Percentiles rank a stretch among this genome's conserved stretches.
These are phyloP conservation scores for Chiloscyllium punctatum DNA, from an alignment of 2,797 vertebrate species.

Conservation along the genomic window DNA sequence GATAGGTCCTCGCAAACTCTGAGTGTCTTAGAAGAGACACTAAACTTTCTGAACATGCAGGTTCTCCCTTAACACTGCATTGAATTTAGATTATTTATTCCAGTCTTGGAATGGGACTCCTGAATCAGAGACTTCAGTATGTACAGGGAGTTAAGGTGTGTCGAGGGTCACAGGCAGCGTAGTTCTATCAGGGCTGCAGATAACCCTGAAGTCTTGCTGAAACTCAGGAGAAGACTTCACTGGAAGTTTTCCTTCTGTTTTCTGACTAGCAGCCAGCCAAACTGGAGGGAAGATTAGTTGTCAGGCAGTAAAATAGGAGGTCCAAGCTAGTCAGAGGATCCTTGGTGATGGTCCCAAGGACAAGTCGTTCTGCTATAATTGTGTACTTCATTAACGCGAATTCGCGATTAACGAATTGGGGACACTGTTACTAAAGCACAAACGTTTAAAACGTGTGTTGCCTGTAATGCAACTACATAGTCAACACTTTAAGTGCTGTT, in stretches of 20 bases:
- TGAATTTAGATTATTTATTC: neutral
- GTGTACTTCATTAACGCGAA: too few species aligned
- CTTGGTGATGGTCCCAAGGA: neutral
- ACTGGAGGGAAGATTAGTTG: too few species aligned
- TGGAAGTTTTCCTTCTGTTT: neutral
- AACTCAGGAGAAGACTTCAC: neutral
- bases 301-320: too few species aligned
- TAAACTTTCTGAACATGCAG: too few species aligned
- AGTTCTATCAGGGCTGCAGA: neutral
- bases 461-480: too few species aligned
- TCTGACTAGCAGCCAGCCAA: neutral
- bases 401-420: too few species aligned
- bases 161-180: neutral
- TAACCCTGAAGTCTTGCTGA: neutral
- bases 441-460: too few species aligned
- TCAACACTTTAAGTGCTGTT: too few species aligned
- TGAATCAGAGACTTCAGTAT: neutral
- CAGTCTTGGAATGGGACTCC: neutral
- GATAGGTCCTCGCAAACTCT: neutral
- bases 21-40: neutral
- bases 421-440: too few species aligned
- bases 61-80: too few species aligned
- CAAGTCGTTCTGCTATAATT: too few species aligned
- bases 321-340: too few species aligned
- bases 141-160: neutral